phyloP scores from a whole-genome alignment of 2,888 invertebrate species.

The Villa cingulata region DNA sequence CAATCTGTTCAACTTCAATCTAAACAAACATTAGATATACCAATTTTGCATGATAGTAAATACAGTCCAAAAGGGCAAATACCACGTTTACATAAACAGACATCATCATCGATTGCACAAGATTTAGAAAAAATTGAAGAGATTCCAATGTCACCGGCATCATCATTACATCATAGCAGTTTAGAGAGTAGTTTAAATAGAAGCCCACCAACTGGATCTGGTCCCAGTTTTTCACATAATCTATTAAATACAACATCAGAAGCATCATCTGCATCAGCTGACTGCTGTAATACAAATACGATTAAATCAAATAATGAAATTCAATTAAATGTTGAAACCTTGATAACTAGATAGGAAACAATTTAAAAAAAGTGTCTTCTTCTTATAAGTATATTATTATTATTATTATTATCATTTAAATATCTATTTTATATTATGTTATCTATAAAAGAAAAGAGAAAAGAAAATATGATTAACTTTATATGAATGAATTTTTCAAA shows the following conservation, averaged over 20 bases:
- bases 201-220: constrained; percentile 26
- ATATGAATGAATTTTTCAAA: no score
- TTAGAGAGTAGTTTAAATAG: constrained; percentile 33
- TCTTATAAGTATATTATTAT: no score
- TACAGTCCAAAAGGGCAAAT: constrained; percentile 23
- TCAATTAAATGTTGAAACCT: constrained; percentile 26
- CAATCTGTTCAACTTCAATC: constrained; percentile 3
- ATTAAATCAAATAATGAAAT: constrained; percentile 24
- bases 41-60: constrained; percentile 30
- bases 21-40: constrained; percentile 28
- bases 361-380: neutral
- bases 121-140: constrained; percentile 59
- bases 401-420: no score
- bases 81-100: constrained; percentile 45
- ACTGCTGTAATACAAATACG: constrained; percentile 8
- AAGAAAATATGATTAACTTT: no score
- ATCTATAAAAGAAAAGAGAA: no score
- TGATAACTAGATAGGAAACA: constrained; percentile 32
- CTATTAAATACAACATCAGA: neutral
- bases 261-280: no score
- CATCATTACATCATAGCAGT: constrained; percentile 34
- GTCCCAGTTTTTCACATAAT: neutral
- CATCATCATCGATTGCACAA: constrained; percentile 52
- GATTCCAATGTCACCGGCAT: constrained; percentile 41
- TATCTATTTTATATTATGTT: no score